Evolutionary conservation across 1,140 invertebrate genomes (phyloP).

Genomic region (Drosophila sp.): DNA sequence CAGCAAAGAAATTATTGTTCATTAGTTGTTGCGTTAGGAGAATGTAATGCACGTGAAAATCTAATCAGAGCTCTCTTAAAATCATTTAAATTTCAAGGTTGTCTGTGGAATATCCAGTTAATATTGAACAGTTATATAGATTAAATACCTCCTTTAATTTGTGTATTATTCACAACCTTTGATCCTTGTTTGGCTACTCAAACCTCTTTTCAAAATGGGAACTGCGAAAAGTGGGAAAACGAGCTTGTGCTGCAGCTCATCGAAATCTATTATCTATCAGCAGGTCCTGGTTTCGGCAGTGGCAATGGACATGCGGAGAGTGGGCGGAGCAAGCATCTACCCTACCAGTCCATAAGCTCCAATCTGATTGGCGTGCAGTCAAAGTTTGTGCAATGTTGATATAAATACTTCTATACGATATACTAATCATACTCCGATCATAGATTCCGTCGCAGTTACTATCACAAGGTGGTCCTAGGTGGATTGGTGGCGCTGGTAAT

Average conservation of each 20-base stretch:
- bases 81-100: no score
- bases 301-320: slow-evolving; percentile 53
- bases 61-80: not conserved
- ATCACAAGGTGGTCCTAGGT: slow-evolving; percentile 84
- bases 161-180: no score
- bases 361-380: slow-evolving; percentile 80
- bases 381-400: slow-evolving; percentile 51
- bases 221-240: not conserved
- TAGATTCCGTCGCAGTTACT: slow-evolving; percentile 86
- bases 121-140: no score
- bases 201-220: no score
- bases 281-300: slow-evolving; percentile 28
- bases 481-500: slow-evolving; percentile 84
- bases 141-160: no score
- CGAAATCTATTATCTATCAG: slow-evolving; percentile 57
- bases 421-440: not conserved
- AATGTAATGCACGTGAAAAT: not conserved
- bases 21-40: slow-evolving; percentile 41
- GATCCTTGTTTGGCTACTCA: no score
- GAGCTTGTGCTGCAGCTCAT: slow-evolving; percentile 58
- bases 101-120: no score
- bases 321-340: slow-evolving; percentile 62
- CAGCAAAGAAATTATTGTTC: slow-evolving; percentile 59
- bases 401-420: not conserved
- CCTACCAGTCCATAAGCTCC: slow-evolving; percentile 49